Base-by-base conservation (phyloP, 2,888 invertebrate genomes). In the Pachliopta kotzebuea region DNA sequence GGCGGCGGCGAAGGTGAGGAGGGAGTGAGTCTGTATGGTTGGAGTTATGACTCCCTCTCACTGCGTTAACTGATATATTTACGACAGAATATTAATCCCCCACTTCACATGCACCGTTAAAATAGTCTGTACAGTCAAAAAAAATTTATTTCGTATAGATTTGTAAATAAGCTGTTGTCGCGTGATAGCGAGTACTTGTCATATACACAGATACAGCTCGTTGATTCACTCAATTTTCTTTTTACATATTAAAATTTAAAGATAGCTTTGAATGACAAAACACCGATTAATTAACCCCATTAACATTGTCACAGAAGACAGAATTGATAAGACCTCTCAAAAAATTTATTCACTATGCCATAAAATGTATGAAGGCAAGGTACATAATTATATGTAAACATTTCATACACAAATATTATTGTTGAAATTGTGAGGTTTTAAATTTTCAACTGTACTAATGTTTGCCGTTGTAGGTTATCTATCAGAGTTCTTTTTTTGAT, bases 391-490 rank as follows among this genome's bases (percentile, higher is more conserved):
- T 49, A 49, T 20, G 20, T 49, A 49, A 14, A 49, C 20, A 49
- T 20, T 49, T 9, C 49, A 20, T 49, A 49, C 49, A 49, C 18
- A 49, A 49, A 20, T 20, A 49, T 9, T 49, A 11, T 49, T 20
- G n/a, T 49, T 20, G 0, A n/a, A 20, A n/a, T 45, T 57, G 63
- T 61, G 59, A 63, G 58, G 65, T 50, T 45, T 14, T 57, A 67
- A 69, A 68, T 83, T 80, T 81, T 80, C 75, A 77, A 67, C 69
- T 74, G 71, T 77, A 86, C 85, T 80, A 85, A 85, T 83, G 85
- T 86, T 86, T 86, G 86, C 84, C 86, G 83, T 85, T 81, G 80
- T 81, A 75, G n/a, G 7, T 20, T 37, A 11, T 37, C 37, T 1
- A 14, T 37, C 11, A 1, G 21, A 14, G 29, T 60, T 26, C 64